Evolutionary conservation across 2,888 invertebrate genomes (phyloP), one percentile per base, ranked within the genome.

Genomic region (Perithous albicinctus): DNA sequence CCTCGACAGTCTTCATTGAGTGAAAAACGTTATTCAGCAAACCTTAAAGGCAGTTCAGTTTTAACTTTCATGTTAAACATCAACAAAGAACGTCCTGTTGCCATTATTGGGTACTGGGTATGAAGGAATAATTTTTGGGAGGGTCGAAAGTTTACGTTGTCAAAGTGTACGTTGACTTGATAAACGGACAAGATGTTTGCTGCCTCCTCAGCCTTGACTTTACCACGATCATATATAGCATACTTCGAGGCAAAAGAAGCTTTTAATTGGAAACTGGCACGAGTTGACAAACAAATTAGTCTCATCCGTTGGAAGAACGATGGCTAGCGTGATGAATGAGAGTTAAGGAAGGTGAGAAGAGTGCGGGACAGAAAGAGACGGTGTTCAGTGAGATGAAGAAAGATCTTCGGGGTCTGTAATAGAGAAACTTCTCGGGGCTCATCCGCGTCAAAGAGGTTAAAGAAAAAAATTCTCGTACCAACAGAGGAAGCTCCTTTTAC

Each of bases 391-490:
- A 56, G 69, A 48, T 54, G 66, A 70, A 54, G 76, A 59, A 41
- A 41, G 66, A 10, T 51, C 75, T 59, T 41, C 10, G 32, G 70
- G 18, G 66, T 56, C 59, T 72, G 70, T 76, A 64, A 72, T 72
- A 72, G 76, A 80, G 76, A 76, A 75, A 80, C 76, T 76, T 80
- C 48, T 76, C 59, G 70, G 26, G 26, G 54, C 56, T 56, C 54
- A 8, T 48, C 32, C 38, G 12, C 54, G 80, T 26, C 56, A 56
- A 48, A 46, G 32, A 76, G 66, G 66, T 35, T 38, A 15, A 61
- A 26, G 23, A 56, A 67, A 61, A 74, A 80, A 69, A 41, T 41
- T 41, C 46, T 66, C 41, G 48, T 38, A 6, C 41, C 35, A 59
- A 66, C 59, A 38, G 54, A 51, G 74, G 46, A 48, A 69, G 59